Base-by-base conservation (phyloP, 2,888 invertebrate species). In the Sabatieria punctata region DNA sequence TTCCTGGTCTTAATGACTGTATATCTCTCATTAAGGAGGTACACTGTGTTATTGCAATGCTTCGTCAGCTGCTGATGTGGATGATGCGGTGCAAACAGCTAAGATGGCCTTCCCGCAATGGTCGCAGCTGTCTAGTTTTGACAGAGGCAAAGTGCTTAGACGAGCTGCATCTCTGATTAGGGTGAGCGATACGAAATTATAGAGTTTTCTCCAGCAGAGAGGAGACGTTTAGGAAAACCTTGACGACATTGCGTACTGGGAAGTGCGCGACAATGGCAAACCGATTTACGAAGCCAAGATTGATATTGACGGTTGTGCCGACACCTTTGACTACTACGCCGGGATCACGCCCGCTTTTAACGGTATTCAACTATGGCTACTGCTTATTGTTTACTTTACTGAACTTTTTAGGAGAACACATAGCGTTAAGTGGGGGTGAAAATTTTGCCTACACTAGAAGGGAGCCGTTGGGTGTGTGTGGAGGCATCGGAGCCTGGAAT, bases 401-500 rank as follows among this genome's bases (percentile, higher is more conserved):
- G n/a, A n/a, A n/a, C n/a, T n/a, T 45, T 45, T 22, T 15, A 30
- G 74, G 74, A 15, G 63, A 68, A 38, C 70, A 71, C 53, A 57
- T 71, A 26, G 65, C 65, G 0, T 58, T 73, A 21, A 53, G 65
- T 22, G 60, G 60, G 30, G 67, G 68, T 1, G 15, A 46, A 22
- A 68, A 67, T 41, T 73, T 72, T 61, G 71, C 70, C 11, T 70
- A 71, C 59, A 72, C 73, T 2, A 58, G 68, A 4, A 55, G 71
- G 19, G 73, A 74, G 53, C 72, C 74, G 1, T 57, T 74, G 11
- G 75, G 75, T 2, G 73, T 75, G 2, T 68, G 72, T 22, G 74
- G 67, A 2, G 73, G 69, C 13, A 71, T 75, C 37, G 74, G 64
- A 3, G 74, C 74, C 1, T 75, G 74, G 74, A 75, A 75, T 59